Base-by-base conservation (phyloP, 2,797 vertebrate species). In the Pteronotus mesoamericanus region DNA sequence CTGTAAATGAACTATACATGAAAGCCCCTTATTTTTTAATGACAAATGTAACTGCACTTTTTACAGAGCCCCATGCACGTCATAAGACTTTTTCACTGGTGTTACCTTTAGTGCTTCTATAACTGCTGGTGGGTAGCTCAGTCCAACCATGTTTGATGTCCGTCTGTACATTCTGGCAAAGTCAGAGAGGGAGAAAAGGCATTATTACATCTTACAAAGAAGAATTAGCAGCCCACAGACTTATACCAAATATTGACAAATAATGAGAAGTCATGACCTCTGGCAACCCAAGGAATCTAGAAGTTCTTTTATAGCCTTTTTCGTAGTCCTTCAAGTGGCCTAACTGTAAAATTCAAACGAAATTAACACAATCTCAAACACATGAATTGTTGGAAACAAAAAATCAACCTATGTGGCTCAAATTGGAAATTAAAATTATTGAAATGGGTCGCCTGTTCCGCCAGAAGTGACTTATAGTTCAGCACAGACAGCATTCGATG, bases 71-170 rank as follows among this genome's bases (percentile, higher is more conserved):
- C 26, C 6, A 24, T 32, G 21, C 16, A 72, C 10, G 79, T 0
- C 72, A 1, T 53, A 53, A 64, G 68, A n/a, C 2, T 46, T 48
- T 82, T 94, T 95, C 32, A 42, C 15, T 22, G 0, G 26, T 8
- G 87, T 98, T 99, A 99, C 99, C 99, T 99, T 99, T 92, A 99
- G 98, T 77, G 99, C 99, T 96, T 98, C 98, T 97, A 99, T 99
- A 98, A 99, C 99, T 92, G 99, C 98, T 97, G 99, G 98, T 2
- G 99, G 99, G 96, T 99, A 99, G 98, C 98, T 99, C 96, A 99
- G 98, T 95, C 99, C 99, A 18, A 99, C 99, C 99, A 99, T 99
- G 98, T 99, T 99, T 96, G 99, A 99, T 66, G 99, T 99, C 85
- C 99, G 98, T 94, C 99, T 99, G 97, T 99, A 99, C 99, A 99